A percentile compares a stretch with the other conserved stretches of the same genome.
phyloP scores from a whole-genome alignment of 2,888 invertebrate species.

The Trypoxylon attenuatum region DNA sequence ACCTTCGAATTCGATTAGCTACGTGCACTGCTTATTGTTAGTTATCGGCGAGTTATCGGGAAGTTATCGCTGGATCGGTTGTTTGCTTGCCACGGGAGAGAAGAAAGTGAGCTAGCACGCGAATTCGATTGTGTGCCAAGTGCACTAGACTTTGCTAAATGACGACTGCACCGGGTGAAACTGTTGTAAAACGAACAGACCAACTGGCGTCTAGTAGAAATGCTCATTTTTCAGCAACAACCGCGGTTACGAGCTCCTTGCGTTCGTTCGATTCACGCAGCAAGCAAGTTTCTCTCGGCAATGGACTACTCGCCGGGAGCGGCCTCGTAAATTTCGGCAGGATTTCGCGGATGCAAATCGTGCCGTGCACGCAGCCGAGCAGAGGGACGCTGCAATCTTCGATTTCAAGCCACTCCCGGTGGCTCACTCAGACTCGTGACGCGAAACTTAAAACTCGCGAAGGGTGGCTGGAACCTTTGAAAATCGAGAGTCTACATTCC shows the following conservation, averaged over 20 bases:
- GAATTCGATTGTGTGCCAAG: neutral
- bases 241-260: neutral
- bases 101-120: neutral
- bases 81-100: neutral
- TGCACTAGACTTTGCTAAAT: neutral
- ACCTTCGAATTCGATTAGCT: conserved; percentile 10
- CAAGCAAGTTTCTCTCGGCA: neutral
- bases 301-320: neutral
- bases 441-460: neutral
- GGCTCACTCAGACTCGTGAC: neutral
- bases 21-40: neutral
- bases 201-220: neutral
- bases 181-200: no score
- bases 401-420: neutral
- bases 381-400: neutral
- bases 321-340: neutral
- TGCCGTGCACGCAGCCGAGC: neutral
- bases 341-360: neutral
- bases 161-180: neutral
- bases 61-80: neutral
- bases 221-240: neutral
- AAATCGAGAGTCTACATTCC: no score
- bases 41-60: no score
- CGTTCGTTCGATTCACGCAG: neutral
- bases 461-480: neutral